Evolutionary conservation across 2,113 vertebrate genomes (phyloP).

Genomic region (Alaudala cheleensis): DNA sequence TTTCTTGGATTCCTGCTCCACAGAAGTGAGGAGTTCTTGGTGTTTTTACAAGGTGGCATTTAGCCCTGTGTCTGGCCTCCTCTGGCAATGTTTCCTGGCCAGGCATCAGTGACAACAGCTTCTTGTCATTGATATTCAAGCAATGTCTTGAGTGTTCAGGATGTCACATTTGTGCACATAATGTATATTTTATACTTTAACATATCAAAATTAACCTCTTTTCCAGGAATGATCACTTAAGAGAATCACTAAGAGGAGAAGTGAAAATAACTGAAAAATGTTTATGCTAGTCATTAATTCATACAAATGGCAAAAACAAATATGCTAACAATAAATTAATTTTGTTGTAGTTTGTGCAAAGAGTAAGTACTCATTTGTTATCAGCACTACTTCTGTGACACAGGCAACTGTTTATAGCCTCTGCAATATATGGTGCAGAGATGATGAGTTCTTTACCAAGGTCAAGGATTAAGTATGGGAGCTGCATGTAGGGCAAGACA

Average conservation of each 20-base stretch:
- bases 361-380: neutral
- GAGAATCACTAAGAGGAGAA: neutral
- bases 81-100: neutral
- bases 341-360: neutral
- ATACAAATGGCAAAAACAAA: neutral
- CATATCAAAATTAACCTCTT: neutral
- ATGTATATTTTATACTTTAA: neutral
- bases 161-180: neutral
- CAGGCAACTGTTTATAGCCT: neutral
- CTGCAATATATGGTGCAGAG: neutral
- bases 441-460: neutral
- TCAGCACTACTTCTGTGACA: neutral
- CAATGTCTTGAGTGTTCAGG: neutral
- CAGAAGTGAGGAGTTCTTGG: neutral
- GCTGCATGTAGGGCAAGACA: neutral
- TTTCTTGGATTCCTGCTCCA: neutral
- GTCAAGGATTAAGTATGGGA: neutral
- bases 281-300: neutral
- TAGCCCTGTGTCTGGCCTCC: neutral
- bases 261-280: neutral
- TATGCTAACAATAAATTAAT: neutral
- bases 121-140: neutral
- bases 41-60: neutral
- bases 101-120: neutral
- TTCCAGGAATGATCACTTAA: neutral